Percentiles rank a stretch among this genome's conserved stretches.
Conservation (phyloP, 2,888 invertebrate species). For the Melanchra persicariae region DNA sequence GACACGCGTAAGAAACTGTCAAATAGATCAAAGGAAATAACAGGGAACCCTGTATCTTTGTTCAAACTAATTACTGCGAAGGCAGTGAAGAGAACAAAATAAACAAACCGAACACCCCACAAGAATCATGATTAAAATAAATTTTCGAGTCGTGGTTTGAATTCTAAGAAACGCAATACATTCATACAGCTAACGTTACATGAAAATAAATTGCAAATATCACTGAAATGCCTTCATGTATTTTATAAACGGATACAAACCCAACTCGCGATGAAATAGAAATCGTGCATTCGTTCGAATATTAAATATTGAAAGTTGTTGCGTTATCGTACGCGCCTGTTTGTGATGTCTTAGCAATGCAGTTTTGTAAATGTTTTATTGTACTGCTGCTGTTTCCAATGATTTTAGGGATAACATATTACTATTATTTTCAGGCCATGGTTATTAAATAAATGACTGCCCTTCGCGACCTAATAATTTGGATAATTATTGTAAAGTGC, state of each 20-base stretch:
- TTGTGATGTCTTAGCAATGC: conserved; percentile 41
- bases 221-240: conserved; percentile 37
- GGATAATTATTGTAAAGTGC: background rate
- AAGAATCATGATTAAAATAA: conserved; percentile 6
- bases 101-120: conserved; percentile 2
- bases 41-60: background rate
- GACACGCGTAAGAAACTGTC: conserved; percentile 3
- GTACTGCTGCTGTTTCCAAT: background rate
- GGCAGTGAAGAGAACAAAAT: conserved; percentile 4
- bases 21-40: conserved; percentile 20
- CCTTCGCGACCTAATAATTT: conserved; percentile 1
- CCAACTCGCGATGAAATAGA: conserved; percentile 52
- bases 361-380: background rate
- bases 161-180: conserved; percentile 26
- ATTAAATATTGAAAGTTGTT: conserved; percentile 57
- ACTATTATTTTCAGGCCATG: background rate
- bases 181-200: conserved; percentile 13
- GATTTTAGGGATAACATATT: background rate
- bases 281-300: conserved; percentile 56
- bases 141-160: background rate
- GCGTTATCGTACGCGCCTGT: conserved; percentile 40
- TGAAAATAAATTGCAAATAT: conserved; percentile 49
- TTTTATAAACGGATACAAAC: conserved; percentile 60
- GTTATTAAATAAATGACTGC: background rate
- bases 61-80: conserved; percentile 20